Conservation (phyloP, 2,797 vertebrate species). For the Sebastes matsubarae region DNA sequence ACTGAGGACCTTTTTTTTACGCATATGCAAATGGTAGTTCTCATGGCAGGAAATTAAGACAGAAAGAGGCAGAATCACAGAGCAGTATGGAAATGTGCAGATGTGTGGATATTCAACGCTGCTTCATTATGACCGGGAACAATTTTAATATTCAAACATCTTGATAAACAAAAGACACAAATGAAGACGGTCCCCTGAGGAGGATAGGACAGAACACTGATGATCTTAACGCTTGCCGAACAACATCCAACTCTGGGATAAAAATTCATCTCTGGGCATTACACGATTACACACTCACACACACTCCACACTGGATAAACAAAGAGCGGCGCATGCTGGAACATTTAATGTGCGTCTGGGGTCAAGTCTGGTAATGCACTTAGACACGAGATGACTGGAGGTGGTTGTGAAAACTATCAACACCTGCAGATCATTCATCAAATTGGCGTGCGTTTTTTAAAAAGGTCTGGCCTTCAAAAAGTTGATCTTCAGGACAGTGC, state of each 20-base stretch:
- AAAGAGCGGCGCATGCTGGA: conserved; percentile 63
- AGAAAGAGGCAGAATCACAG: conserved; percentile 62
- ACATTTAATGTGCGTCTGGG: conserved; percentile 69
- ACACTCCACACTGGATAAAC: conserved; percentile 45
- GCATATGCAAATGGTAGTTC: conserved; percentile 68
- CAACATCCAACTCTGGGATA: conserved; percentile 42
- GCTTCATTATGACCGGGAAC: conserved; percentile 72
- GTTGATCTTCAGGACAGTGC: neutral
- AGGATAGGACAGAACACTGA: conserved; percentile 57
- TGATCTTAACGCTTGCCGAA: conserved; percentile 60
- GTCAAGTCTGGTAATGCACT: conserved; percentile 74
- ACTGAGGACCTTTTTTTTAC: conserved; percentile 63
- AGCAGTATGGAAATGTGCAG: conserved; percentile 73
- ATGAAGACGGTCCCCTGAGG: conserved; percentile 60
- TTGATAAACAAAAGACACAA: conserved; percentile 79
- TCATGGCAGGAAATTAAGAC: conserved; percentile 75
- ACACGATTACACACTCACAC: conserved; percentile 35
- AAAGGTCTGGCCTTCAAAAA: conserved; percentile 13
- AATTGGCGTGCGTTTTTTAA: conserved; percentile 54
- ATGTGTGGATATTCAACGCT: conserved; percentile 70
- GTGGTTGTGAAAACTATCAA: conserved; percentile 54
- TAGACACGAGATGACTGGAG: conserved; percentile 60
- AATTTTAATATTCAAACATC: conserved; percentile 77
- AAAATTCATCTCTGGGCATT: conserved; percentile 45
- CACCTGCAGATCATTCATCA: conserved; percentile 79